Base-by-base conservation (phyloP, 2,888 invertebrate species). In the Thyatira batis region DNA sequence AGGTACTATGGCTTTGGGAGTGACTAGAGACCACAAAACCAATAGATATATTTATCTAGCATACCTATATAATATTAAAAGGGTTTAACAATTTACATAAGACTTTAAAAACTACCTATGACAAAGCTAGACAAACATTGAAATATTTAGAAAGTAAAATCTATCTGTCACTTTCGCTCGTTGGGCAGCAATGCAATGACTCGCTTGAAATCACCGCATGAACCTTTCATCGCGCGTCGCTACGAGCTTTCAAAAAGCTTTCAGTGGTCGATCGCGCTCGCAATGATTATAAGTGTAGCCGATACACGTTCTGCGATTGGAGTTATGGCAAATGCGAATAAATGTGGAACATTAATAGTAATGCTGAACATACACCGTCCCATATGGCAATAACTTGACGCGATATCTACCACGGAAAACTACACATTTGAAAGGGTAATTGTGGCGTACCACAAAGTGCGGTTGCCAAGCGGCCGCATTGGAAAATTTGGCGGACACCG, bases 211-310 rank as follows among this genome's bases (percentile, higher is more conserved):
- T 85, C 80, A 78, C 78, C 72, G 76, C 80, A 80, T 84, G 82
- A 86, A 84, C 82, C 80, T 86, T 87, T 87, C 86, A 87, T 87
- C 82, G 83, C 76, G 76, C 77, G 80, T 82, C 77, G 80, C 80
- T 82, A 78, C 71, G 80, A 85, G 88, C 89, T 89, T 88, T 89
- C 87, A 89, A 85, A 89, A 89, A 88, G 85, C 89, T 89, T 89
- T 89, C 87, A 87, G 83, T 83, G 82, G 82, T 78, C 80, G 84
- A 88, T 85, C 80, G 83, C 76, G 78, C 71, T 78, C 77, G 78
- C 82, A 80, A 76, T 82, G 84, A 86, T 85, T 82, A 85, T 79
- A 78, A 83, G 74, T 75, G 76, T 78, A 80, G 76, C 79, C 80
- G 78, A 82, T 84, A 84, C 75, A 79, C 71, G 71, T 69, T 71